Evolutionary conservation across 64 coral and sea anemone species (phyloP), one percentile per base, ranked within the genome.

Genomic region (Platygyra sinensis): DNA sequence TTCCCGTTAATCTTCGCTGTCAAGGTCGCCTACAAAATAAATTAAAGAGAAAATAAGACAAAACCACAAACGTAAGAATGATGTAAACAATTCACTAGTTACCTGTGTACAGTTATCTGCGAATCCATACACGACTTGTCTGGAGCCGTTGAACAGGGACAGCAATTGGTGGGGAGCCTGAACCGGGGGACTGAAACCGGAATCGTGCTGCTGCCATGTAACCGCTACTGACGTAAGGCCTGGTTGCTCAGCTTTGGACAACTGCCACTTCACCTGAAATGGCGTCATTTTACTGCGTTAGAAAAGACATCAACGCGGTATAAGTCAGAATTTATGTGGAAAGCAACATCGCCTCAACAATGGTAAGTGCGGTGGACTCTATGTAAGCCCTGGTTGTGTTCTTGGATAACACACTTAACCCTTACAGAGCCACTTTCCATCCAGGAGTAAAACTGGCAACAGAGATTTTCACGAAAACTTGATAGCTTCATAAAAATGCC

Each of bases 21-120:
- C 81, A 98, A 82, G 15, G 77, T 87, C 19, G 93, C 96, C 96
- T 98, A 74, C 1, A n/a, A 18, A 90, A 67, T 16, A 71, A 5
- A 22, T 1, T 10, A 62, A 10, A 75, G 25, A 15, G 0, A 36
- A 17, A 25, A 5, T 52, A n/a, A n/a, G 13, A 5, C 3, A 22
- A 17, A 3, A 36, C 27, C 1, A 17, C 38, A 33, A 67, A 61
- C 10, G 10, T 15, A 2, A 0, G 4, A 88, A 55, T 8, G 12
- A n/a, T 25, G 18, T 17, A 39, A 60, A 61, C 46, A 89, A 65
- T 6, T 4, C 31, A 1, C 19, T n/a, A 38, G 29, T 42, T 78
- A 99, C 97, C 97, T 99, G 97, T 30, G 97, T 99, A 59, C 97
- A 99, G 67, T 93, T 96, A 50, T 88, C 89, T 24, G 95, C 94